Evolutionary conservation across 2,797 vertebrate species (phyloP), one percentile per base, ranked within the genome.

Genomic region (Philypnodon macrostomus): DNA sequence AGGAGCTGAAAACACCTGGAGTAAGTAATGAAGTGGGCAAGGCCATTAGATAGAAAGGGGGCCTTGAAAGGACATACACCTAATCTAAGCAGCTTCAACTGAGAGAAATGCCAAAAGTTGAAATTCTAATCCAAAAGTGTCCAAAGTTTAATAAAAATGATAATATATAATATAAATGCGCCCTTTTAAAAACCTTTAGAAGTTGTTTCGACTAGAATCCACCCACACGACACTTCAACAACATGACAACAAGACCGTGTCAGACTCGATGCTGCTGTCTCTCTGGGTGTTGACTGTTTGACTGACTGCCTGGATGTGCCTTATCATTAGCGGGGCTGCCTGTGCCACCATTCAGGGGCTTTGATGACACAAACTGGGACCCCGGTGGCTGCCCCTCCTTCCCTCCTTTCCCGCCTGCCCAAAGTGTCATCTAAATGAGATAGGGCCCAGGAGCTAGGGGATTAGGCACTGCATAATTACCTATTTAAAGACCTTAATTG

Each of bases 391-490:
- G 65, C 81, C 73, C 74, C 78, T 75, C 69, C 85, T 69, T 50
- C 31, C 66, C 41, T 11, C 53, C 52, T 70, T 73, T 79, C 76
- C 71, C 68, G n/a, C n/a, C n/a, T n/a, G n/a, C n/a, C n/a, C n/a
- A n/a, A 64, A 84, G 80, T 87, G 77, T 79, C 82, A 86, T 85
- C 85, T 78, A 81, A 86, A 88, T 84, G 84, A 87, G 80, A 86
- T 85, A 85, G 80, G 73, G 79, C 80, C 79, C 70, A 75, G 75
- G 77, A 85, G 86, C 84, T 77, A 41, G 58, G 84, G 84, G 81
- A 85, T 87, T 86, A 86, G 83, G 72, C 71, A 75, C 73, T 87
- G 90, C 88, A 87, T 92, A 92, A 93, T 92, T 91, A 92, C 88
- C 84, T 84, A 78, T 90, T 90, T 90, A 85, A 87, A 90, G 87